A percentile compares a stretch with the other conserved stretches of the same genome.
Evolutionary conservation across 2,113 vertebrate genomes (phyloP).

Genomic region (Trichomycterus rosablanca): DNA sequence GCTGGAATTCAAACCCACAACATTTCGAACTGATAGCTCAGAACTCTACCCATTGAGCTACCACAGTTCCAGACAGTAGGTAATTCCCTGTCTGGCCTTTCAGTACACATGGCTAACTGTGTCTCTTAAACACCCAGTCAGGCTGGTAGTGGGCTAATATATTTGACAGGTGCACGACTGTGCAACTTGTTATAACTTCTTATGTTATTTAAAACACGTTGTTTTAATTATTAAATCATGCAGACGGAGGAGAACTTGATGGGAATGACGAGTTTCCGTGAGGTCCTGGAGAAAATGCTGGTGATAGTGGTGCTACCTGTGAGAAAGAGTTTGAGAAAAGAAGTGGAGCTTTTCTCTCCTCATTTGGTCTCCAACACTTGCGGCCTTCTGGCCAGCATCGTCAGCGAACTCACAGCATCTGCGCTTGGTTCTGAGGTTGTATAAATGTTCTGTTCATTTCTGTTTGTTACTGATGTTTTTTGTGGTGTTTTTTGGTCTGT

Average conservation of each 20-base stretch:
- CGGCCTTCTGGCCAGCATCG: conserved; percentile 90
- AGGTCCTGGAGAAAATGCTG: conserved; percentile 96
- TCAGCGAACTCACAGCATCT: conserved; percentile 94
- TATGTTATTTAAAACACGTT: no score
- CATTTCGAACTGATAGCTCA: no score
- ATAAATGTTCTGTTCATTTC: conserved; percentile 1
- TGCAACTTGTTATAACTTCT: no score
- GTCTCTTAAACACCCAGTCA: no score
- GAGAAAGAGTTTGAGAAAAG: conserved; percentile 88
- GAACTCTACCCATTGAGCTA: no score
- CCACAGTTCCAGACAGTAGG: no score
- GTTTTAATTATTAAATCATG: no score
- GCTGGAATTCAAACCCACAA: no score
- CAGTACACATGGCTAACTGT: no score
- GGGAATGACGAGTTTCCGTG: conserved; percentile 94
- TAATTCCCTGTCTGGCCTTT: no score
- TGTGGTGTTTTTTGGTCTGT: background rate
- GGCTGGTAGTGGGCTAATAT: no score
- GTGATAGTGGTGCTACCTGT: conserved; percentile 96
- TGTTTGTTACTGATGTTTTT: background rate
- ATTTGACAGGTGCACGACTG: no score
- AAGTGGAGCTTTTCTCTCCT: conserved; percentile 92
- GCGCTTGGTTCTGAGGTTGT: conserved; percentile 93
- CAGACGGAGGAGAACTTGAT: conserved; percentile 96
- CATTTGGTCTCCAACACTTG: conserved; percentile 97